Percentiles rank a stretch among this genome's conserved stretches.
Evolutionary conservation across 2,888 invertebrate species (phyloP).

Genomic region (Eupeodes luniger): DNA sequence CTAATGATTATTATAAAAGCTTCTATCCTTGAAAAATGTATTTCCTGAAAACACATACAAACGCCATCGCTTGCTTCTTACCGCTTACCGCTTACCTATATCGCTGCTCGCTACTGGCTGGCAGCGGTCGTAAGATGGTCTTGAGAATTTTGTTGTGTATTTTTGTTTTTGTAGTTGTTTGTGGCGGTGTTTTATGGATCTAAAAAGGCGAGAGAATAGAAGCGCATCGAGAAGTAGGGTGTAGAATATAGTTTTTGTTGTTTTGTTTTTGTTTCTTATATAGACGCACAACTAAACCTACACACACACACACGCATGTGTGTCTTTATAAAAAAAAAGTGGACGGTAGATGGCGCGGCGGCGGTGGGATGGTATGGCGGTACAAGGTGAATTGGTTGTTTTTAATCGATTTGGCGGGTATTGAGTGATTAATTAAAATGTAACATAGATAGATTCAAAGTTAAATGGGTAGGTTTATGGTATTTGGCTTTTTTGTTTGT

Average conservation of each 20-base stretch:
- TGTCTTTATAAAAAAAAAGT: not conserved
- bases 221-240: constrained; percentile 16
- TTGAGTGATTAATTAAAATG: constrained; percentile 68
- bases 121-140: constrained; percentile 46
- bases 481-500: constrained; percentile 8
- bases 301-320: constrained; percentile 35
- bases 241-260: not conserved
- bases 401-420: constrained; percentile 66
- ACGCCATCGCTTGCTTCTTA: not conserved
- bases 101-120: no score
- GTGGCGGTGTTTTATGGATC: constrained; percentile 18
- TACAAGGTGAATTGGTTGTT: constrained; percentile 73
- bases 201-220: constrained; percentile 41
- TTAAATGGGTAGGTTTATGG: not conserved
- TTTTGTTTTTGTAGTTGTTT: constrained; percentile 11
- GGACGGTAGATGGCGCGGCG: not conserved
- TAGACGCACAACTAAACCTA: constrained; percentile 37
- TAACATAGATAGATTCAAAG: constrained; percentile 25
- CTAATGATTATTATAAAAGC: constrained; percentile 50
- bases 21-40: constrained; percentile 72
- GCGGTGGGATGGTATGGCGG: not conserved
- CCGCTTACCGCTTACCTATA: no score
- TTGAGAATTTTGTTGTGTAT: constrained; percentile 43
- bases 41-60: constrained; percentile 72
- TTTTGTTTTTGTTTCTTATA: constrained; percentile 6